These are phyloP conservation scores for Leucophora obtusa DNA, from an alignment of 2,888 invertebrate species.

Conservation along the genomic window DNA sequence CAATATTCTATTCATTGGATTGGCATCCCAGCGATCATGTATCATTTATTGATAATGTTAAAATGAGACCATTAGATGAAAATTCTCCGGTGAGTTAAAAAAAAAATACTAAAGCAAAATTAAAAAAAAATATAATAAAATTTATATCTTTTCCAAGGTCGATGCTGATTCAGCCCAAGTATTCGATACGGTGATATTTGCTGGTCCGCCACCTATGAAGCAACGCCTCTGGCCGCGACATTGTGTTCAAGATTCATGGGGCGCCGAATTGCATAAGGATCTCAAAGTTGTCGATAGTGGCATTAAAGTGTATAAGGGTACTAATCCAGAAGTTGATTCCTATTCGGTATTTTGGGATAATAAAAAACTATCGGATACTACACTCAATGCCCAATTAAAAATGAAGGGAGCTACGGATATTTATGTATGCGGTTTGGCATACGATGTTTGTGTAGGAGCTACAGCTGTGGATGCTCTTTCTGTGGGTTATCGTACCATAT, in stretches of 20 bases:
- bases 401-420: slow-evolving; percentile 92
- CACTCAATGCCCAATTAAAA: slow-evolving; percentile 88
- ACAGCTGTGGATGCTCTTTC: slow-evolving; percentile 94
- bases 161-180: slow-evolving; percentile 87
- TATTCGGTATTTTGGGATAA: slow-evolving; percentile 99
- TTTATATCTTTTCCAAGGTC: slow-evolving; percentile 76
- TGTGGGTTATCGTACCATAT: slow-evolving; percentile 91
- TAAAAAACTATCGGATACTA: slow-evolving; percentile 92
- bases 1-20: slow-evolving; percentile 95
- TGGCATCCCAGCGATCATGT: slow-evolving; percentile 96
- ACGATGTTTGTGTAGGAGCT: slow-evolving; percentile 96
- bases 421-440: slow-evolving; percentile 95
- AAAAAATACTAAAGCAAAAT: not conserved
- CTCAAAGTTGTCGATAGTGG: slow-evolving; percentile 88
- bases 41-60: slow-evolving; percentile 96
- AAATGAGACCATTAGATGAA: slow-evolving; percentile 85
- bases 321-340: slow-evolving; percentile 96
- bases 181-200: slow-evolving; percentile 95
- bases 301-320: slow-evolving; percentile 93
- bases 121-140: not conserved
- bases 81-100: slow-evolving; percentile 82
- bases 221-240: slow-evolving; percentile 97
- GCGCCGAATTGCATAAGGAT: slow-evolving; percentile 94
- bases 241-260: slow-evolving; percentile 97
- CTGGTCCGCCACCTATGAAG: slow-evolving; percentile 89